Evolutionary conservation across 2,797 vertebrate species (phyloP), one percentile per base, ranked within the genome.

Genomic region (Enteromius radiatus): DNA sequence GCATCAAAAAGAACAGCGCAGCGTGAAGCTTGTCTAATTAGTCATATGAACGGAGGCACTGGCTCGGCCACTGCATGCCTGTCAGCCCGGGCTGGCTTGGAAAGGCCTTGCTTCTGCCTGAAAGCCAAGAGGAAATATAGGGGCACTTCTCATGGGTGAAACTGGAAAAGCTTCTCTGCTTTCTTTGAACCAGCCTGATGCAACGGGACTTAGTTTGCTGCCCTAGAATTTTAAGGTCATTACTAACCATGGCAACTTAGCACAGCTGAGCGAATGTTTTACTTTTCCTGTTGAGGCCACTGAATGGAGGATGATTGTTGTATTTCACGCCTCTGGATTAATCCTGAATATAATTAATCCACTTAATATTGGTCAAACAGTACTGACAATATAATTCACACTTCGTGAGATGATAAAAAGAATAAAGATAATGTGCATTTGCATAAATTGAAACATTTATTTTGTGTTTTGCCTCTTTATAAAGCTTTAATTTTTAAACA

Each of bases 21-120:
- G 97, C 96, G 84, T 97, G 97, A 96, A 94, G 96, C 92, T 96
- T 87, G 92, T 95, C 95, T 98, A 97, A 98, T 99, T 98, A 98
- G 97, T 99, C 97, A 98, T 99, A 99, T 99, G 97, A 98, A 96
- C 95, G 3, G 94, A 96, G 95, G 90, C 89, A 88, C 85, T 84
- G 93, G 93, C 95, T 95, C 93, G 91, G 93, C 93, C 90, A 92
- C 92, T 90, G 92, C 93, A 95, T 93, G 94, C 95, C 95, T 96
- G 75, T 52, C 87, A 76, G 84, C 88, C n/a, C 12, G 87, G 85
- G 79, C 77, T 82, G 81, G 73, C 47, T 85, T 88, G 88, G 87
- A 85, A 88, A 71, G 61, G 33, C 45, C 38, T 61, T 76, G 76
- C 31, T 23, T 80, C 65, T 38, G 43, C 73, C 31, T 45, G 7